Base-by-base conservation (phyloP, 2,113 vertebrate species). In the Gobio gobio region DNA sequence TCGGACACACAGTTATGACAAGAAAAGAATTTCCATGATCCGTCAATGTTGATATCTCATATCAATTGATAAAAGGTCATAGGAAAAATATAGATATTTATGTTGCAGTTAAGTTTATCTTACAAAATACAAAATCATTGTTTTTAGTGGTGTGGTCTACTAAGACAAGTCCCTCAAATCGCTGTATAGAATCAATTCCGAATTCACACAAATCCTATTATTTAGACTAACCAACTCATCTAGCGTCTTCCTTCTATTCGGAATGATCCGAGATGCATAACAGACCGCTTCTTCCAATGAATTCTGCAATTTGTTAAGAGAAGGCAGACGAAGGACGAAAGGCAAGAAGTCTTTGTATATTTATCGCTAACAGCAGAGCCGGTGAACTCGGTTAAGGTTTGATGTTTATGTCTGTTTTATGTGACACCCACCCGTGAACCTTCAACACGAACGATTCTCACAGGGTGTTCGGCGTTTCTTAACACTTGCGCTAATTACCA, bases 241-340 rank as follows among this genome's bases (percentile, higher is more conserved):
- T 20, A 78, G 12, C 33, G 3, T 78, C 76, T 58, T 78, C 76
- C 56, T 12, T 40, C 1, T 4, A 40, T 10, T 43, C 10, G 54
- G 51, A 40, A 40, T n/a, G 54, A 78, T n/a, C 29, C 20, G 54
- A 66, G 26, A 51, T 33, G 78, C 43, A 9, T 51, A 4, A 20
- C 78, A 47, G 43, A 47, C 78, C 14, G n/a, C 12, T 40, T 54
- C 54, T 14, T 78, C 84, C 61, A 74, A 56, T 66, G 54, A 64
- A 63, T 70, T 58, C 91, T 89, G 91, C 84, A 84, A 70, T 86
- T 90, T 89, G 89, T 90, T 88, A 91, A 89, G 86, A 86, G 90
- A 90, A 94, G 94, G 93, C 93, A 94, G 90, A 93, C 93, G 92
- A 88, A 93, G 96, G 95, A 56, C 22, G 13, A 85, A 70, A 75